Evolutionary conservation across 2,888 invertebrate genomes (phyloP), one percentile per base, ranked within the genome.

Genomic region (Pollenia griseotomentosa): DNA sequence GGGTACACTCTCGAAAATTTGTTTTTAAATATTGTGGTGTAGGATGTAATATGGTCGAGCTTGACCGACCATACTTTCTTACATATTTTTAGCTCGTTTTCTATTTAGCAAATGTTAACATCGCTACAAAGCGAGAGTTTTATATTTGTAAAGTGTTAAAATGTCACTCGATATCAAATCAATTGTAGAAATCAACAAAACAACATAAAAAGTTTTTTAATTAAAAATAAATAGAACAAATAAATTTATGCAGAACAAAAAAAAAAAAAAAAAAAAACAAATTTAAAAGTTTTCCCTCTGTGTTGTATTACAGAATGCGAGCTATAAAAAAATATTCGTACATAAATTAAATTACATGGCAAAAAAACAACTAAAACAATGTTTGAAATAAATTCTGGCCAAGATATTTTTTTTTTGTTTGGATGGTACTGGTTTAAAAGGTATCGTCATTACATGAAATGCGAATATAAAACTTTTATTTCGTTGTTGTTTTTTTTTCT

Each of bases 141-240:
- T 71, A 80, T 68, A 70, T 87, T 81, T 82, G 85, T 77, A 57
- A 89, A 88, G 88, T 89, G 89, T 87, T 83, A 82, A 89, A 89
- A 83, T 89, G 88, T 88, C 88, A 83, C 79, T 87, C 85, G 88
- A 88, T 88, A 88, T 85, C 79, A 86, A 88, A 89, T 89, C 88
- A 88, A 89, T 87, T 88, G 88, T 88, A 79, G 87, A 84, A 84
- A 88, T 89, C 88, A 85, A 75, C 75, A 74, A 88, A 89, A 78
- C 23, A 78, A 74, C 19, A 74, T 11, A 63, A 77, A 77, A 75
- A 71, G 23, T 86, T 89, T 88, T 89, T 89, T 88, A 89, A 89
- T 89, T 89, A 89, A 89, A 89, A 81, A 78, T 85, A 88, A 84
- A 86, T 78, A 73, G 63, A 87, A 87, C 73, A 83, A 78, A 84